Percentiles rank a stretch among this genome's conserved stretches.
Conservation (phyloP, 2,797 vertebrate species). For the Pseudochaenichthys georgianus region DNA sequence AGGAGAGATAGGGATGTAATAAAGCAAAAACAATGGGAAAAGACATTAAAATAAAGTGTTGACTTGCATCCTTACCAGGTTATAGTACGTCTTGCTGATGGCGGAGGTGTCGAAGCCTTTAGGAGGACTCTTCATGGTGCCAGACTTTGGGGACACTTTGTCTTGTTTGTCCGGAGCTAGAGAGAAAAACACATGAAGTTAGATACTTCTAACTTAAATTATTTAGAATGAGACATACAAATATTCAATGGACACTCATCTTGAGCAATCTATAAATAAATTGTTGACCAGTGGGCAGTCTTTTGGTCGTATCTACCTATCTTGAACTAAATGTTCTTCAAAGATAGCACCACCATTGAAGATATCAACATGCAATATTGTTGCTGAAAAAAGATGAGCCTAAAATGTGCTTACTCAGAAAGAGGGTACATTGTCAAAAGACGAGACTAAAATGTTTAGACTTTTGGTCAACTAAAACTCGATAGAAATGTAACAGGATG, state of each 20-base stretch:
- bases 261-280: neutral
- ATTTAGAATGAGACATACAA: neutral
- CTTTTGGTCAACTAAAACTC: no score
- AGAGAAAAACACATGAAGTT: constrained; percentile 25
- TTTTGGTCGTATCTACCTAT: neutral
- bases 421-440: no score
- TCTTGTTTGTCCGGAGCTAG: constrained; percentile 89
- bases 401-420: no score
- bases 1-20: neutral
- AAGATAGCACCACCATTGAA: no score
- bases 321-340: no score
- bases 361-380: no score
- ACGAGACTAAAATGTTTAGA: no score
- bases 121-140: constrained; percentile 93
- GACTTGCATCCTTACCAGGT: constrained; percentile 88
- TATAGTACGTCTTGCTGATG: constrained; percentile 98
- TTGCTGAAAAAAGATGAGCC: no score
- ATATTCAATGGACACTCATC: neutral
- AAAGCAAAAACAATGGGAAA: neutral
- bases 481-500: no score
- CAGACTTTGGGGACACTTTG: constrained; percentile 94
- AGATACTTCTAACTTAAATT: neutral
- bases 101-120: constrained; percentile 95
- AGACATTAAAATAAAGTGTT: neutral
- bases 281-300: neutral